phyloP scores from a whole-genome alignment of 1,140 invertebrate genomes.

The Aethina tumida region DNA sequence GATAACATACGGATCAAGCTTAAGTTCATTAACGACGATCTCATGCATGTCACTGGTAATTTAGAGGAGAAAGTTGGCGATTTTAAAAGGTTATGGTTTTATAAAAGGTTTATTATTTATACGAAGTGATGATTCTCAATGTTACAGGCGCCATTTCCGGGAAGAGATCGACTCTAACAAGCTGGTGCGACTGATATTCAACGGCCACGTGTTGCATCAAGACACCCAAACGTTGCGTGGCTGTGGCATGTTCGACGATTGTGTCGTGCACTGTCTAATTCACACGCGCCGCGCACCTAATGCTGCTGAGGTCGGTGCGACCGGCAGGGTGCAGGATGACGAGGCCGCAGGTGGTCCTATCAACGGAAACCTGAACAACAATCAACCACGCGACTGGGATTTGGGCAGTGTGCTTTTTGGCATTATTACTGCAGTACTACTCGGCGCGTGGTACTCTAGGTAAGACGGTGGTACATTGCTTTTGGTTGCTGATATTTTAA shows the following conservation, averaged over 20 bases:
- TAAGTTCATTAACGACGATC: conserved; percentile 80
- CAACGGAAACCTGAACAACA: no score
- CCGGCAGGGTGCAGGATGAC: no score
- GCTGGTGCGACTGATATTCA: conserved; percentile 75
- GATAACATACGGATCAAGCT: conserved; percentile 61
- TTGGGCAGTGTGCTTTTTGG: conserved; percentile 32
- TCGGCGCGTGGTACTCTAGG: conserved; percentile 35
- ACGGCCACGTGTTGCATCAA: conserved; percentile 71
- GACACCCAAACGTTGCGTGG: conserved; percentile 65
- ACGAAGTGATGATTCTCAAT: not conserved
- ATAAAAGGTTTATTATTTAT: not conserved
- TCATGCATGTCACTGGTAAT: conserved; percentile 66
- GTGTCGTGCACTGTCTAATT: conserved; percentile 80
- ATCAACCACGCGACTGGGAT: conserved; percentile 32
- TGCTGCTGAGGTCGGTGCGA: no score
- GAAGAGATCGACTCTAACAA: conserved; percentile 66
- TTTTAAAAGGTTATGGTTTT: conserved; percentile 66
- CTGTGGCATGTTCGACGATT: conserved; percentile 74
- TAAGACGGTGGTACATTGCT: no score
- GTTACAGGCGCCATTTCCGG: conserved; percentile 71
- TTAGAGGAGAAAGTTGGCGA: conserved; percentile 67
- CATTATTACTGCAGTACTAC: conserved; percentile 27
- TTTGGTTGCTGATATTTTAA: no score
- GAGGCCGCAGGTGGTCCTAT: no score
- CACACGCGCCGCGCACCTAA: no score